phyloP scores from a whole-genome alignment of 2,797 vertebrate species.

The Arrhamphus sclerolepis region DNA sequence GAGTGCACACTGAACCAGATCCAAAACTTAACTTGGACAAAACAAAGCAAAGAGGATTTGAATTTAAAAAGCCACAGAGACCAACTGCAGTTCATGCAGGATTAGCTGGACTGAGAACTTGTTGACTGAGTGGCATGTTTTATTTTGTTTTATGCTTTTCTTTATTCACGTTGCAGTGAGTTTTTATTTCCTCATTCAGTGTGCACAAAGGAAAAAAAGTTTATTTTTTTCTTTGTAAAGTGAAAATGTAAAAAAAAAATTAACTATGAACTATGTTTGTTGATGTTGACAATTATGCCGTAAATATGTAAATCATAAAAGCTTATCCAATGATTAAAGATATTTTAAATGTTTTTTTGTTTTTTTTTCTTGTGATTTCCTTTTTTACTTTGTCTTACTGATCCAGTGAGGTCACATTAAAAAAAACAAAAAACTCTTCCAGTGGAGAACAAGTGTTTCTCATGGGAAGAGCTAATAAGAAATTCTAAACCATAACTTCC shows the following conservation, averaged over 20 bases:
- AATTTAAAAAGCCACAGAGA: slow-evolving; percentile 46
- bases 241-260: slow-evolving; percentile 54
- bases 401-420: too few relatives aligned
- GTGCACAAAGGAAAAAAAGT: slow-evolving; percentile 36
- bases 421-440: slow-evolving; percentile 5
- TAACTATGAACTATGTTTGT: slow-evolving; percentile 51
- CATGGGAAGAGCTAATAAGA: slow-evolving; percentile 12
- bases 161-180: slow-evolving; percentile 19
- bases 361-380: slow-evolving; percentile 15
- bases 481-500: slow-evolving; percentile 11
- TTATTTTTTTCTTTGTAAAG: slow-evolving; percentile 48
- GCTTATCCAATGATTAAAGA: slow-evolving; percentile 70
- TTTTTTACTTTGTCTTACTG: slow-evolving; percentile 5
- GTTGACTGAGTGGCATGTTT: slow-evolving; percentile 34
- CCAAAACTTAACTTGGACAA: slow-evolving; percentile 29
- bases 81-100: slow-evolving; percentile 50
- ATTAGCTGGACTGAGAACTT: slow-evolving; percentile 29
- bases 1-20: slow-evolving; percentile 36
- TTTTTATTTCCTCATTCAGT: slow-evolving; percentile 53
- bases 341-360: slow-evolving; percentile 69
- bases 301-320: slow-evolving; percentile 59
- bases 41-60: slow-evolving; percentile 21
- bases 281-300: slow-evolving; percentile 60
- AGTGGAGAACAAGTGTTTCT: slow-evolving; percentile 29
- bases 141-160: slow-evolving; percentile 21